A percentile compares a stretch with the other conserved stretches of the same genome.
Conservation (phyloP, 2,113 vertebrate species). For the Callipepla squamata region DNA sequence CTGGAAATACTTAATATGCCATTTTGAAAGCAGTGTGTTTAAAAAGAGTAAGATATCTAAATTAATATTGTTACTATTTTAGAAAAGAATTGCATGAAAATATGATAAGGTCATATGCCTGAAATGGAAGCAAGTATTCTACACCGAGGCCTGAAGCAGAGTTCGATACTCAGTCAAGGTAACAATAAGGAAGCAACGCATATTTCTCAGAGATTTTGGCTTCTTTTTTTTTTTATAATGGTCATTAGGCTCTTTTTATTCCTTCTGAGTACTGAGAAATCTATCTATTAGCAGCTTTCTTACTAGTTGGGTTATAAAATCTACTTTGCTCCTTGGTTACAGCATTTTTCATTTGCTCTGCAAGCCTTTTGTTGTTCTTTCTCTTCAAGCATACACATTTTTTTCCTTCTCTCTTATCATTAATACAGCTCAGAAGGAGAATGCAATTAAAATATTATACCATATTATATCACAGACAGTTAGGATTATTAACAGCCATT, state of each 20-base stretch:
- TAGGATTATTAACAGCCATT: not conserved
- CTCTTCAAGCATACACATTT: not conserved
- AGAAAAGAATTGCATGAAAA: not conserved
- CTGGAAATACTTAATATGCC: not conserved
- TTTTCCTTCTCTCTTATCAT: not conserved
- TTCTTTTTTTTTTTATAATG: not conserved
- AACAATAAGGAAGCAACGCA: not conserved
- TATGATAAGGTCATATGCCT: not conserved
- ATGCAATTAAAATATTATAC: not conserved
- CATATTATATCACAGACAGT: not conserved
- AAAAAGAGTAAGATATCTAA: not conserved
- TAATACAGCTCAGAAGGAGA: not conserved
- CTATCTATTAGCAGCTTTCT: not conserved
- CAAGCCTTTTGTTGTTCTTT: not conserved
- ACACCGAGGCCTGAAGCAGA: not conserved
- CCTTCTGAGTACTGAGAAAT: not conserved
- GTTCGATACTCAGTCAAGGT: not conserved
- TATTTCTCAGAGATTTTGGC: not conserved
- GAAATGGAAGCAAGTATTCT: not conserved
- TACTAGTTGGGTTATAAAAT: not conserved
- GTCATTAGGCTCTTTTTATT: not conserved
- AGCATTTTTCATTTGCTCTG: not conserved
- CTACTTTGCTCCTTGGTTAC: not conserved
- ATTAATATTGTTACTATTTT: not conserved
- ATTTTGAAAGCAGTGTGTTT: not conserved